phyloP scores from a whole-genome alignment of 2,797 vertebrate species.

The Helicolenus hilgendorfi region DNA sequence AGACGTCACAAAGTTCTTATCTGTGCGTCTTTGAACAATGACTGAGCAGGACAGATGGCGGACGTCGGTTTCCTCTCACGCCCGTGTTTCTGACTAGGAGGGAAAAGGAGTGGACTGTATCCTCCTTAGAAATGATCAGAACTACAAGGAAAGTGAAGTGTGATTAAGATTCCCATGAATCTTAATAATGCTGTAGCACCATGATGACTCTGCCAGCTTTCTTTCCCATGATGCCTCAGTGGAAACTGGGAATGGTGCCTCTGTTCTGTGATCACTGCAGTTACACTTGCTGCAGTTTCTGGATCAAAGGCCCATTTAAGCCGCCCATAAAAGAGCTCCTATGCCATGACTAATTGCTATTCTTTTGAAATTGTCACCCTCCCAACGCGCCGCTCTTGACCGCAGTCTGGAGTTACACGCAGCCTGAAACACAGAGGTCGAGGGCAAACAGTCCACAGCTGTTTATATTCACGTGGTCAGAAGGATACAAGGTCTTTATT shows the following conservation, averaged over 20 bases:
- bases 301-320: slow-evolving; percentile 21
- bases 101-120: slow-evolving; percentile 16
- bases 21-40: not conserved
- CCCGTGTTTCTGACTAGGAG: slow-evolving; percentile 1
- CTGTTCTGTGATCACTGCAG: not conserved
- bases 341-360: slow-evolving; percentile 40
- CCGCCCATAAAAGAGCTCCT: slow-evolving; percentile 23
- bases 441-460: slow-evolving; percentile 40
- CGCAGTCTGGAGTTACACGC: slow-evolving; percentile 44
- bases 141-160: not conserved
- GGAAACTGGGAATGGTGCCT: slow-evolving; percentile 6
- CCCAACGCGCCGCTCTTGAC: slow-evolving; percentile 26
- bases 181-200: not conserved
- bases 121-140: not conserved
- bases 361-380: slow-evolving; percentile 43
- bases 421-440: slow-evolving; percentile 25
- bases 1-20: slow-evolving; percentile 1
- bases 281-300: not conserved
- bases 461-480: not conserved
- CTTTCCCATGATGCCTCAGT: not conserved
- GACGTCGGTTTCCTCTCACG: slow-evolving; percentile 39
- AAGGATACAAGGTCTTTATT: not conserved
- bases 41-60: slow-evolving; percentile 13
- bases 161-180: not conserved
- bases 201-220: not conserved